Evolutionary conservation across 2,888 invertebrate genomes (phyloP).

Genomic region (Pterostichus madidus): DNA sequence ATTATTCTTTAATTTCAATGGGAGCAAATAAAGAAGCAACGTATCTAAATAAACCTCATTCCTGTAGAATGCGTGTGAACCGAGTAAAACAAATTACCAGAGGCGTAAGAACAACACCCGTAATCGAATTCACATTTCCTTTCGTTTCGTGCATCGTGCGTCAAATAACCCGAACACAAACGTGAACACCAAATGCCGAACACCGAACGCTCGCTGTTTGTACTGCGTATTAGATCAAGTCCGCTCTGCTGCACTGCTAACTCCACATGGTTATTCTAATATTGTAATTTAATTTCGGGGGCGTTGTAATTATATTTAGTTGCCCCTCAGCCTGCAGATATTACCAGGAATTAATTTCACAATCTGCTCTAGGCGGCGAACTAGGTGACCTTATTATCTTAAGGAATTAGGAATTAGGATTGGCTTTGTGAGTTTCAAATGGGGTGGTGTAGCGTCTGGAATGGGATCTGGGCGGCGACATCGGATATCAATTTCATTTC

Average conservation of each 20-base stretch:
- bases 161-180: too few relatives aligned
- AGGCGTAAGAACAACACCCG: constrained; percentile 46
- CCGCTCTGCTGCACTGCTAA: constrained; percentile 17
- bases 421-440: constrained; percentile 42
- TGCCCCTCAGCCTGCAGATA: constrained; percentile 63
- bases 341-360: constrained; percentile 64
- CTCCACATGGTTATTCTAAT: constrained; percentile 58
- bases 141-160: constrained; percentile 18
- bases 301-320: constrained; percentile 62
- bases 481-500: constrained; percentile 23
- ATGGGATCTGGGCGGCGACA: neutral
- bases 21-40: too few relatives aligned
- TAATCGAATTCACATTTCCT: constrained; percentile 50
- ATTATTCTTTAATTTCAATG: too few relatives aligned
- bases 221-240: constrained; percentile 54
- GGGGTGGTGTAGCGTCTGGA: neutral
- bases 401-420: constrained; percentile 60
- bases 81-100: constrained; percentile 31
- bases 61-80: too few relatives aligned
- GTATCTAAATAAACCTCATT: too few relatives aligned
- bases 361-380: constrained; percentile 59
- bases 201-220: constrained; percentile 1
- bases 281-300: constrained; percentile 60
- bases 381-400: constrained; percentile 62
- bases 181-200: too few relatives aligned